Percentiles rank a stretch among this genome's conserved stretches.
Conservation (phyloP, 2,888 invertebrate genomes). For the Sinopyrophorus schimmeli region DNA sequence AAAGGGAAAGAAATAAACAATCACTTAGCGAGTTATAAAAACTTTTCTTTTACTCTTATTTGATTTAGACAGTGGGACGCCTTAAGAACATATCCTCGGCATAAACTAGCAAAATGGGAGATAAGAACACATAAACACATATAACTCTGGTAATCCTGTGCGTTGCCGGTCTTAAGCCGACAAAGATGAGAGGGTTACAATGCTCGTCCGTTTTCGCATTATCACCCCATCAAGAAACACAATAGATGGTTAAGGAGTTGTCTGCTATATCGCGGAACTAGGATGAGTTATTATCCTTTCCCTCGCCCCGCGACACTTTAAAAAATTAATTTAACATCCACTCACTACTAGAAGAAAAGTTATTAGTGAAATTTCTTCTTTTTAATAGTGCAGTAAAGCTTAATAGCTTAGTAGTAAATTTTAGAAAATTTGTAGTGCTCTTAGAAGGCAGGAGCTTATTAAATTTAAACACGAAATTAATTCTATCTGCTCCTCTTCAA, state of each 20-base stretch:
- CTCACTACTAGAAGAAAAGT: too few relatives aligned
- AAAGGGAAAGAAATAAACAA: neutral
- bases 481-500: neutral
- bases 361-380: too few relatives aligned
- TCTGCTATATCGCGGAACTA: slow-evolving; percentile 25
- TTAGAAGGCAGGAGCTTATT: slow-evolving; percentile 7
- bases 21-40: neutral
- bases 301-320: too few relatives aligned
- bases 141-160: slow-evolving; percentile 29
- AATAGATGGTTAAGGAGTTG: slow-evolving; percentile 30
- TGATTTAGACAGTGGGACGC: slow-evolving; percentile 27
- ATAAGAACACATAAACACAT: slow-evolving; percentile 25
- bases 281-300: slow-evolving; percentile 21
- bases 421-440: neutral
- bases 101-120: slow-evolving; percentile 27
- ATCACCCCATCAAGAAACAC: slow-evolving; percentile 31
- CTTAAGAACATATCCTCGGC: slow-evolving; percentile 17
- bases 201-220: slow-evolving; percentile 30
- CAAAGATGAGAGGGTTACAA: slow-evolving; percentile 30
- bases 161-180: slow-evolving; percentile 28
- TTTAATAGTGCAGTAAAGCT: too few relatives aligned
- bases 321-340: too few relatives aligned
- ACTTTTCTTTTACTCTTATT: slow-evolving; percentile 9
- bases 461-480: slow-evolving; percentile 10
- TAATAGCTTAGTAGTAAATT: neutral